These are phyloP conservation scores for Podiceps cristatus DNA, from an alignment of 2,113 vertebrate species.

Conservation along the genomic window DNA sequence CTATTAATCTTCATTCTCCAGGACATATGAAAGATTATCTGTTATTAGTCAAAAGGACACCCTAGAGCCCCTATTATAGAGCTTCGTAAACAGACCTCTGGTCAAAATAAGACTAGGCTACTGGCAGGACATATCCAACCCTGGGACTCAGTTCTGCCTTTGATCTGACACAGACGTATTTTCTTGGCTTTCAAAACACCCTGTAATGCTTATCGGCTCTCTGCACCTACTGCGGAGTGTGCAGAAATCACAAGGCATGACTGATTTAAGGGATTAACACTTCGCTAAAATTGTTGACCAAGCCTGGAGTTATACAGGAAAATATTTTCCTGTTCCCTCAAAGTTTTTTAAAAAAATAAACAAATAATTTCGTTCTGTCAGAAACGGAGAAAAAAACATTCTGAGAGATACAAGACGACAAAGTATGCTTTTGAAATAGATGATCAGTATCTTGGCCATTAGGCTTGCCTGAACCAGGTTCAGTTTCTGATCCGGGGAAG, in stretches of 20 bases:
- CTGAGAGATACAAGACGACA: neutral
- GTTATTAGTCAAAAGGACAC: neutral
- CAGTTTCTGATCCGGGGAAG: neutral
- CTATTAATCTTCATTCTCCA: slow-evolving; percentile 37
- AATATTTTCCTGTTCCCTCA: neutral
- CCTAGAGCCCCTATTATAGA: neutral
- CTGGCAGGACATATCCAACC: neutral
- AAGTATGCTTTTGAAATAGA: neutral
- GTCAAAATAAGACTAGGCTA: neutral
- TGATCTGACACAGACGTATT: neutral
- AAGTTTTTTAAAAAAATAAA: neutral
- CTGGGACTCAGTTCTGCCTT: neutral
- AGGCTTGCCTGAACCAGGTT: neutral
- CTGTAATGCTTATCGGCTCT: neutral
- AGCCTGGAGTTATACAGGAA: neutral
- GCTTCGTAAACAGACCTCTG: neutral
- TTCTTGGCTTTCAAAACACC: neutral
- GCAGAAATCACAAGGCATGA: neutral
- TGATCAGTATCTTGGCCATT: neutral
- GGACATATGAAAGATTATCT: slow-evolving; percentile 13
- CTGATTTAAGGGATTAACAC: slow-evolving; percentile 4
- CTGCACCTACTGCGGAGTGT: rapidly evolving
- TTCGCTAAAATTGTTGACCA: neutral
- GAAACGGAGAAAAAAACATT: neutral
- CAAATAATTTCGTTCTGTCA: neutral